Conservation (phyloP, 2,888 invertebrate genomes). For the Drosophila villosipedis region DNA sequence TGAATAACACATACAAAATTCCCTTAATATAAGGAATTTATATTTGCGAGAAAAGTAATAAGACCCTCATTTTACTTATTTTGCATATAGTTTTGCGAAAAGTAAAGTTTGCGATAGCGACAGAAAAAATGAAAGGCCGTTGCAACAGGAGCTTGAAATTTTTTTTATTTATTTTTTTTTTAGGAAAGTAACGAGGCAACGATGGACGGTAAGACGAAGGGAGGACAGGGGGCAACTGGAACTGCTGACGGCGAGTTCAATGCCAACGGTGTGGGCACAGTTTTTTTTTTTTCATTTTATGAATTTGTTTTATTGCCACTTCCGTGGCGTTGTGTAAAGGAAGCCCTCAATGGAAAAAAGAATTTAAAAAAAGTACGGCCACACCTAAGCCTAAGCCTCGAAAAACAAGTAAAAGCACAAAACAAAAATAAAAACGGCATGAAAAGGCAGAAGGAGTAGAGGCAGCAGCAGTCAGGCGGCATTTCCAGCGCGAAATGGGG, state of each 20-base stretch:
- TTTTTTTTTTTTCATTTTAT: constrained; percentile 13
- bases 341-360: constrained; percentile 47
- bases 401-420: constrained; percentile 60
- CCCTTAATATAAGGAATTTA: constrained; percentile 2
- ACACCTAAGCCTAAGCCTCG: constrained; percentile 67
- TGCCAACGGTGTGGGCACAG: constrained; percentile 70
- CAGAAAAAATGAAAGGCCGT: constrained; percentile 70
- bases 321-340: constrained; percentile 66
- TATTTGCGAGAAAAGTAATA: neutral
- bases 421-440: constrained; percentile 52
- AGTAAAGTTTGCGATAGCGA: constrained; percentile 53
- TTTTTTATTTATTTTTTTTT: constrained; percentile 50
- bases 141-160: constrained; percentile 52
- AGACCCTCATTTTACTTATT: constrained; percentile 7
- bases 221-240: constrained; percentile 36
- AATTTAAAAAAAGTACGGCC: constrained; percentile 57
- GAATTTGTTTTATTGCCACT: constrained; percentile 50
- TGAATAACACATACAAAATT: constrained; percentile 1
- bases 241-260: constrained; percentile 65
- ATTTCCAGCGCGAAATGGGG: constrained; percentile 69
- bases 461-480: constrained; percentile 48
- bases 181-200: constrained; percentile 68
- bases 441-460: constrained; percentile 35
- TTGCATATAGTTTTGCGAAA: constrained; percentile 30
- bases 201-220: neutral